Base-by-base conservation (phyloP, 2,113 vertebrate species). In the Alethe castanea region DNA sequence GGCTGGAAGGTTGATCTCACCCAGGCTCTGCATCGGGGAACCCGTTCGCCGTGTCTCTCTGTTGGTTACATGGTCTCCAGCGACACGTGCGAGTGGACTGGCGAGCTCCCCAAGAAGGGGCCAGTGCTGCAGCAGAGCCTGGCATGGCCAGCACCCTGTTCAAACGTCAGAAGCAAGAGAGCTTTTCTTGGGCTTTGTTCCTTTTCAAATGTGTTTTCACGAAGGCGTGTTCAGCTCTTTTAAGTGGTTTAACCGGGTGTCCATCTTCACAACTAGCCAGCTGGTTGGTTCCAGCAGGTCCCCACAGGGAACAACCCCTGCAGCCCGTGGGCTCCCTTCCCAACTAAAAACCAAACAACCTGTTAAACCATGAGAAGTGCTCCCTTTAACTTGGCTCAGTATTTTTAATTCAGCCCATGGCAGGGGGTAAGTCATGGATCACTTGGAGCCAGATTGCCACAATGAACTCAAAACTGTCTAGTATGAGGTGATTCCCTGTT, bases 391-490 rank as follows among this genome's bases (percentile, higher is more conserved):
- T 57, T 59, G n/a, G 12, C 50, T 83, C 12, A 14, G 60, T 54
- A 7, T 72, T 81, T 81, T 64, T 59, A 54, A 60, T 67, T 66
- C 35, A 26, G 48, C 52, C 48, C 16, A 5, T 54, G 42, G 50
- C 35, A 65, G 64, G 52, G 47, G 22, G 25, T 47, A 45, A 50
- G 84, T 22, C 26, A 13, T 11, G n/a, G 48, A 28, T 81, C 35
- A 33, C 20, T 88, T 1, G 0, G 35, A 71, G 40, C 15, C 0
- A 0, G n/a, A 50, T 67, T 24, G 26, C 33, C 26, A 64, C 38
- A 52, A 18, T 38, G 62, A 72, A 52, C 35, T 64, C 48, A 59
- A 48, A 74, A 35, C 26, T 16, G n/a, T 38, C 24, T 48, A 2
- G 13, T 52, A n/a, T 4, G 26, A 35, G 44, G 26, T 1, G 2